Evolutionary conservation across 2,888 invertebrate genomes (phyloP), one percentile per base, ranked within the genome.

Genomic region (Nephrotoma flavescens): DNA sequence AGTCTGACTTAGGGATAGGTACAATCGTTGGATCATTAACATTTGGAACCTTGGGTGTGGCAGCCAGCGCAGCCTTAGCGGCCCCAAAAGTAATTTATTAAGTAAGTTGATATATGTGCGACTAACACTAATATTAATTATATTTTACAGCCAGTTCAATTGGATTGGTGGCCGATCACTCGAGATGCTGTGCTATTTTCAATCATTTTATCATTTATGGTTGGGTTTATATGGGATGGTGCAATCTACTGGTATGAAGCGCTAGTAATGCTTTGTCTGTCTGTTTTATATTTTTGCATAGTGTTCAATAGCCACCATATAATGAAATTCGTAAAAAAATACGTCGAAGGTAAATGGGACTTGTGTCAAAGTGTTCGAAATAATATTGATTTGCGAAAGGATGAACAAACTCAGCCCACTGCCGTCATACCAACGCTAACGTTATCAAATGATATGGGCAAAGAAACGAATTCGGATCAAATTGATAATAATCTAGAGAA

Each of bases 1-100:
- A 95, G 88, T 96, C 96, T 0, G 97, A 97, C 89, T 95, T 97
- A 91, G 97, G 97, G 0, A 94, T 97, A 85, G 97, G 97, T 0
- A 96, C 97, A 0, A 96, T 97, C 4, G 95, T 97, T 9, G 97
- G 97, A 0, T 96, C 96, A 0, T 95, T 97, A 0, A 95, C 97
- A 88, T 97, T 97, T 91, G 97, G 97, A 89, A 95, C 96, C 0
- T 93, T 98, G 0, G 97, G 96, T 6, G 97, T 97, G 0, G 96
- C 96, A 0, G 96, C 96, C 0, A 93, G 96, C 86, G 97, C 96
- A 0, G 95, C 96, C 31, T 91, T 97, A 2, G 95, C 95, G 31
- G 95, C 96, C 11, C 92, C 93, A 85, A 92, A 93, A 91, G 97
- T 97, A 92, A 91, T 89, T 45, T 31, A 19, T 31, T 3, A 47